A percentile compares a stretch with the other conserved stretches of the same genome.
These are phyloP conservation scores for Criorhina ranunculi DNA, from an alignment of 2,888 invertebrate species.

Conservation along the genomic window DNA sequence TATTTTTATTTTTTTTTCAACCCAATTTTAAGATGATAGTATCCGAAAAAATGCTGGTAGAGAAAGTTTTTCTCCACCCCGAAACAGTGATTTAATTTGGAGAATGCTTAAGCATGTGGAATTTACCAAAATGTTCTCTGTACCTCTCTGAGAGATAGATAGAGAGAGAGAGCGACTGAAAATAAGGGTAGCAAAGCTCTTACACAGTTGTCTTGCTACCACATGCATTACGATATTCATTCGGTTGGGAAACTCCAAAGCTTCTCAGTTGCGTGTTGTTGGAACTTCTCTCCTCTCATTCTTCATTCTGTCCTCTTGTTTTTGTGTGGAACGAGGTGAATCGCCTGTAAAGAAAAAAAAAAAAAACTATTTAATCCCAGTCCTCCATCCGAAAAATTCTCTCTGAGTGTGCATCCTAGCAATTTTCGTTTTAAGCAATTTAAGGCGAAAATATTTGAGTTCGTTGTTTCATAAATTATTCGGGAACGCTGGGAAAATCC, in stretches of 20 bases:
- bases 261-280: slow-evolving; percentile 70
- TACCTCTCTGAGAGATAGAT: slow-evolving; percentile 8
- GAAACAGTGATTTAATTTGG: slow-evolving; percentile 42
- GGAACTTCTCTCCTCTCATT: slow-evolving; percentile 72
- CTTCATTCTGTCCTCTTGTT: slow-evolving; percentile 49
- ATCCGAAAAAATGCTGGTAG: slow-evolving; percentile 41
- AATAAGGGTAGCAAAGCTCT: slow-evolving; percentile 61
- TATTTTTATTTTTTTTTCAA: slow-evolving; percentile 39
- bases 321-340: slow-evolving; percentile 69
- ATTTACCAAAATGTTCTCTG: slow-evolving; percentile 29
- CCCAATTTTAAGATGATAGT: slow-evolving; percentile 61
- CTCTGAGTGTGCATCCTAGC: slow-evolving; percentile 33
- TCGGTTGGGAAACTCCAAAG: slow-evolving; percentile 74
- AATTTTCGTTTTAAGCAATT: slow-evolving; percentile 32
- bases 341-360: slow-evolving; percentile 58
- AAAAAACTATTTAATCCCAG: slow-evolving; percentile 59
- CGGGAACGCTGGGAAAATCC: slow-evolving; percentile 23
- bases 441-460: slow-evolving; percentile 16
- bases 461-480: slow-evolving; percentile 51
- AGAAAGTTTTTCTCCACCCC: slow-evolving; percentile 38
- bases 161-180: slow-evolving; percentile 14
- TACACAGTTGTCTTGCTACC: slow-evolving; percentile 48
- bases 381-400: slow-evolving; percentile 57
- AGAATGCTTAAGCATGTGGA: slow-evolving; percentile 55
- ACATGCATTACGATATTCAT: slow-evolving; percentile 73